These are phyloP conservation scores for Flexamia atlantica DNA, from an alignment of 2,888 invertebrate species.

Conservation along the genomic window DNA sequence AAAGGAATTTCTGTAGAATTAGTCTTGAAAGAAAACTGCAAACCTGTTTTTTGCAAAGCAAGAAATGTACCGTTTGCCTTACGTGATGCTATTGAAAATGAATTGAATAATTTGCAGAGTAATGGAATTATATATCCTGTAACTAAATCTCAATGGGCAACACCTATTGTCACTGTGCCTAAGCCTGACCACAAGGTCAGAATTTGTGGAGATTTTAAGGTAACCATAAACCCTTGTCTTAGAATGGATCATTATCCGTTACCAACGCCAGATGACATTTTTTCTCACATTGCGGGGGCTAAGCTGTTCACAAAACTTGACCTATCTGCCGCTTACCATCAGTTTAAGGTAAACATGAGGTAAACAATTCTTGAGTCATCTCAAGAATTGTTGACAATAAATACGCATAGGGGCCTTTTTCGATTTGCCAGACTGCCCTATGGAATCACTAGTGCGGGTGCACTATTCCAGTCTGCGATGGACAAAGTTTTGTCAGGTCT, in stretches of 20 bases:
- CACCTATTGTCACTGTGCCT: not conserved
- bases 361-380: too few species aligned
- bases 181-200: conserved; percentile 21
- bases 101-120: not conserved
- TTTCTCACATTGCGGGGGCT: conserved; percentile 2
- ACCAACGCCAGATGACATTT: conserved; percentile 44
- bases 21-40: conserved; percentile 6
- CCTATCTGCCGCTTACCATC: not conserved
- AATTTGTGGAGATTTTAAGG: conserved; percentile 39
- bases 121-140: conserved; percentile 27
- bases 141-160: conserved; percentile 7
- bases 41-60: conserved; percentile 30
- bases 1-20: conserved; percentile 9
- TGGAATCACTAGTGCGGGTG: conserved; percentile 56
- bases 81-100: conserved; percentile 22
- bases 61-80: conserved; percentile 37
- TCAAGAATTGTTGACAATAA: conserved; percentile 34
- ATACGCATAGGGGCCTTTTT: conserved; percentile 61
- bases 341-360: conserved; percentile 16
- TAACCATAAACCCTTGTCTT: not conserved
- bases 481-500: conserved; percentile 68
- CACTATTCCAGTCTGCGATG: conserved; percentile 68
- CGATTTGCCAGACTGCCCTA: conserved; percentile 41
- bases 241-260: conserved; percentile 12
- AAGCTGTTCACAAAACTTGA: conserved; percentile 18